Evolutionary conservation across 2,888 invertebrate species (phyloP).

Genomic region (Spodoptera picta): DNA sequence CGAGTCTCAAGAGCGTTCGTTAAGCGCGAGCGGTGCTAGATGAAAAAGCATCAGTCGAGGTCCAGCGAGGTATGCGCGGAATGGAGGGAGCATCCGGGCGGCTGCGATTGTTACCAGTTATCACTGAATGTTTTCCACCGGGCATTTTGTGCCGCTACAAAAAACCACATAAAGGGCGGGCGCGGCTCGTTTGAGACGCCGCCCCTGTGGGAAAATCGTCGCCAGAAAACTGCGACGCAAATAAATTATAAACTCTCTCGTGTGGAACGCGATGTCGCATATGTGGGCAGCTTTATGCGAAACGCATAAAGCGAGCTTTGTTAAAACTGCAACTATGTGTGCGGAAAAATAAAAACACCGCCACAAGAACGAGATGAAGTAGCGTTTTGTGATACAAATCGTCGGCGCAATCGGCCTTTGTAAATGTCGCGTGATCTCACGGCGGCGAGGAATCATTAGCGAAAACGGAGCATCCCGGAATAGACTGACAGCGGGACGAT

Average conservation of each 20-base stretch:
- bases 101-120: constrained; percentile 89
- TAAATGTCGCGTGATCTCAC: constrained; percentile 77
- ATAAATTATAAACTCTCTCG: constrained; percentile 87
- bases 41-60: constrained; percentile 85
- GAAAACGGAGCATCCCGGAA: constrained; percentile 86
- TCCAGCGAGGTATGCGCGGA: constrained; percentile 85
- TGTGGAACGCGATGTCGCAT: constrained; percentile 79
- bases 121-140: constrained; percentile 88
- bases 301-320: constrained; percentile 73
- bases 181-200: constrained; percentile 87
- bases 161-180: constrained; percentile 88
- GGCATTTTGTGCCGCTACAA: constrained; percentile 87
- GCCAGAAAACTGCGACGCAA: constrained; percentile 87
- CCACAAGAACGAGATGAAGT: constrained; percentile 53
- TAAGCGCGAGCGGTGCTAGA: constrained; percentile 72
- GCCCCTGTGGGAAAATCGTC: constrained; percentile 88
- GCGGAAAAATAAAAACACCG: constrained; percentile 51
- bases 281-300: constrained; percentile 68
- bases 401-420: constrained; percentile 75
- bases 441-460: constrained; percentile 83
- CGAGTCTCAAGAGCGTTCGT: constrained; percentile 71
- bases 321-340: constrained; percentile 69
- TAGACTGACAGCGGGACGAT: constrained; percentile 87
- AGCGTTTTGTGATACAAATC: constrained; percentile 72
- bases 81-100: constrained; percentile 87